Evolutionary conservation across 2,797 vertebrate species (phyloP).

Genomic region (Myotis daubentonii): DNA sequence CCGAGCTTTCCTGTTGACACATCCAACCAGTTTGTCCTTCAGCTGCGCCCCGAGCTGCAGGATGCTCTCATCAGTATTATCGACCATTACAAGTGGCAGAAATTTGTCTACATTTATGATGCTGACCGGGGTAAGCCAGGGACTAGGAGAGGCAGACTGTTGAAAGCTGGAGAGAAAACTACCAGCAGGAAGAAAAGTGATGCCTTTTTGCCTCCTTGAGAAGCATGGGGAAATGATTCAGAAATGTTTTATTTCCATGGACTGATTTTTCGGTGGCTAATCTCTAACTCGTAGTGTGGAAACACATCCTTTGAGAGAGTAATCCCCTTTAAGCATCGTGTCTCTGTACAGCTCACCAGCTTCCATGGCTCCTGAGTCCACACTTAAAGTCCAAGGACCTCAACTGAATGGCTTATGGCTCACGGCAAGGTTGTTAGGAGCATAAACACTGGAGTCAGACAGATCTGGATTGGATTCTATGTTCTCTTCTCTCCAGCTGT

Average conservation of each 20-base stretch:
- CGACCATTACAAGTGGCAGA: conserved; percentile 97
- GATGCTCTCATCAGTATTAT: conserved; percentile 97
- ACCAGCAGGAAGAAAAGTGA: background rate
- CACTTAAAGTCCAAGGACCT: background rate
- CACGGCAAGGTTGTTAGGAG: background rate
- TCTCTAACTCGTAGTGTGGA: background rate
- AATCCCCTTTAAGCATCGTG: background rate
- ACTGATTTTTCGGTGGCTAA: background rate
- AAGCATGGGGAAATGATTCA: background rate
- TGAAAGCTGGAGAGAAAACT: conserved; percentile 3
- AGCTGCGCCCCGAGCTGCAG: conserved; percentile 97
- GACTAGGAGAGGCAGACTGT: background rate
- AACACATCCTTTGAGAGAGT: conserved; percentile 6
- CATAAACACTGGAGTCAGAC: background rate
- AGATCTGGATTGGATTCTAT: background rate
- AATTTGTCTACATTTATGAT: conserved; percentile 99
- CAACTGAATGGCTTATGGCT: background rate
- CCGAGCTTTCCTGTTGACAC: conserved; percentile 98
- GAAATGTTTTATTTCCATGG: background rate
- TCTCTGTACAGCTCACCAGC: background rate
- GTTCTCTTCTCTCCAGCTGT: background rate
- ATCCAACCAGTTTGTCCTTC: conserved; percentile 98
- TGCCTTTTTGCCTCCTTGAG: background rate
- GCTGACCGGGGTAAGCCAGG: conserved; percentile 93
- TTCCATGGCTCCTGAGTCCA: background rate